These are phyloP conservation scores for Lasioglossum albipes DNA, from an alignment of 1,140 invertebrate species.

Conservation along the genomic window DNA sequence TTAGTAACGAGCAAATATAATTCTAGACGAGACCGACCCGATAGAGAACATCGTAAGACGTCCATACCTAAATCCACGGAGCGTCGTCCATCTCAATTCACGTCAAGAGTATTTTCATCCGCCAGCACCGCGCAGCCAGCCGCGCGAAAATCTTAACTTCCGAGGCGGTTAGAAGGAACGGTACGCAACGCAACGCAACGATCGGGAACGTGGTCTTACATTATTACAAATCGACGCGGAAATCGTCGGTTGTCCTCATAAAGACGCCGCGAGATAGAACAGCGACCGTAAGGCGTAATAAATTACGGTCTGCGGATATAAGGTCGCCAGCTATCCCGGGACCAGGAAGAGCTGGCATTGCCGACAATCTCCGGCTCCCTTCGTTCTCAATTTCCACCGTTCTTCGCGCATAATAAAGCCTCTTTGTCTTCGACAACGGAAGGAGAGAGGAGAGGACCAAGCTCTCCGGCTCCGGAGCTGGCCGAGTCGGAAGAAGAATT, in stretches of 20 bases:
- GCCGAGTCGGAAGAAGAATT: constrained; percentile 55
- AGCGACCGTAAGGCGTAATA: constrained; percentile 44
- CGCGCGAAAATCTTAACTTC: not conserved
- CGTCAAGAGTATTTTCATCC: not conserved
- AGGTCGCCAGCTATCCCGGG: constrained; percentile 40
- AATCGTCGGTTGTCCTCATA: not conserved
- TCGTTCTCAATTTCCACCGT: constrained; percentile 62
- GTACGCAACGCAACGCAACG: too few relatives aligned
- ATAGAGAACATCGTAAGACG: too few relatives aligned
- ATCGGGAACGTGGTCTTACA: not conserved
- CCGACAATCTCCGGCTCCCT: constrained; percentile 56
- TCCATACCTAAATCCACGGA: too few relatives aligned
- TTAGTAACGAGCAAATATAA: too few relatives aligned
- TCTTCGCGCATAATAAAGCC: constrained; percentile 64
- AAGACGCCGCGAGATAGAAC: constrained; percentile 9
- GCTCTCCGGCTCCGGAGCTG: not conserved
- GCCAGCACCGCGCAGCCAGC: not conserved
- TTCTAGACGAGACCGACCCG: too few relatives aligned
- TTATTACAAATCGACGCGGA: constrained; percentile 5
- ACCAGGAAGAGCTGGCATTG: constrained; percentile 33
- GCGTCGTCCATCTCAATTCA: too few relatives aligned
- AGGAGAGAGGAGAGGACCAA: not conserved
- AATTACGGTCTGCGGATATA: constrained; percentile 54
- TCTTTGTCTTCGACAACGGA: constrained; percentile 52
- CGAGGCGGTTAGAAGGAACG: not conserved